Base-by-base conservation (phyloP, 1,140 invertebrate species). In the Papilio polytes region DNA sequence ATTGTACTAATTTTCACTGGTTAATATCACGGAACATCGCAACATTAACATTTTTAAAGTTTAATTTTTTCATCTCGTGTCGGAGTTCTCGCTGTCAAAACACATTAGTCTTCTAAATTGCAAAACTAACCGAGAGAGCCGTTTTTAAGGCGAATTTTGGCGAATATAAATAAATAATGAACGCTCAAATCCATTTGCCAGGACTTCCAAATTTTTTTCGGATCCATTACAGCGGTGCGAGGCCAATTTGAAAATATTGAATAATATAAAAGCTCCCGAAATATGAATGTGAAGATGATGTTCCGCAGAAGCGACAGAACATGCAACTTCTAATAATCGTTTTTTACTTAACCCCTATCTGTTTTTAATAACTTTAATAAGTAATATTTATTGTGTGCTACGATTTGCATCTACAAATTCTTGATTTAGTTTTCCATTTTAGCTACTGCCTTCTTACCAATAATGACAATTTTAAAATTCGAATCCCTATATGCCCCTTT, bases 171-270 rank as follows among this genome's bases (percentile, higher is more conserved):
- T 93, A 93, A 92, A 87, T 92, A 88, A 93, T 87, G 80, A 89
- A 82, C 84, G 83, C 81, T 83, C 87, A 89, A 90, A 91, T 91
- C 91, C 91, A 92, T 93, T 93, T 92, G 86, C 83, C 83, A 83
- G 78, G 83, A 86, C 88, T 87, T 87, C 83, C 85, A 80, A 80
- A 82, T 89, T 89, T 92, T 94, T 48, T 93, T 91, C 86, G 78
- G 83, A 84, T 90, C 90, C 90, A 93, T 94, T 92, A 92, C 88
- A 85, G 80, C 84, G 88, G 85, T 84, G 86, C 86, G 88, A 87
- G 87, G 87, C 88, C 90, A 93, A 94, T 93, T 92, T 91, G 88
- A 89, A 92, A 92, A 92, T 93, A 94, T 92, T 94, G 92, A 94
- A 94, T 93, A 90, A 88, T 87, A 85, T 83, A 86, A 88, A 88